Evolutionary conservation across 2,797 vertebrate species (phyloP).

Genomic region (Heterohyrax brucei): DNA sequence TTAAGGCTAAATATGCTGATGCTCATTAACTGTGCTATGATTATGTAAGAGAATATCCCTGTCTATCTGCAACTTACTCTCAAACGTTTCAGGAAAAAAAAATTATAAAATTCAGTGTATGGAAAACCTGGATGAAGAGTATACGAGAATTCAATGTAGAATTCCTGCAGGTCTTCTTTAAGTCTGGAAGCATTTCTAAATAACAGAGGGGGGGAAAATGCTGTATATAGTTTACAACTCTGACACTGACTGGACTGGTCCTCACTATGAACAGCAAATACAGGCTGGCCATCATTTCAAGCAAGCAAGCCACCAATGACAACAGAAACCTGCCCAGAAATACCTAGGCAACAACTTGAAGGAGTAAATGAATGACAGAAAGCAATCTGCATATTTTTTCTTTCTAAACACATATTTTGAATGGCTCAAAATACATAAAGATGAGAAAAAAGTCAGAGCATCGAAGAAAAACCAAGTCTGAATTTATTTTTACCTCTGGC

Average conservation of each 20-base stretch:
- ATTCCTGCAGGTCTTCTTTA: neutral
- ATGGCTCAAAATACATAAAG: constrained; percentile 26
- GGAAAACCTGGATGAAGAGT: neutral
- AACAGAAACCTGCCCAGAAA: constrained; percentile 14
- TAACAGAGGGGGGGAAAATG: too few relatives aligned
- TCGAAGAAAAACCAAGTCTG: constrained; percentile 61
- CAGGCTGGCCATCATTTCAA: constrained; percentile 35
- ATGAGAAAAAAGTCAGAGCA: constrained; percentile 24
- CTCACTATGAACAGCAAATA: constrained; percentile 9
- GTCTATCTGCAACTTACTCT: neutral
- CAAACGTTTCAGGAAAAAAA: constrained; percentile 62
- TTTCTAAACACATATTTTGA: constrained; percentile 47
- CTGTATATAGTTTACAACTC: neutral
- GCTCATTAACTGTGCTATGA: neutral
- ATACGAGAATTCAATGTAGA: neutral
- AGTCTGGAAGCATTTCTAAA: constrained; percentile 28
- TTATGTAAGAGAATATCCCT: neutral
- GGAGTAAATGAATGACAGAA: constrained; percentile 7
- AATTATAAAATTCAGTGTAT: constrained; percentile 52
- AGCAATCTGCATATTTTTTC: neutral
- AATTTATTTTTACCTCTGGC: constrained; percentile 34
- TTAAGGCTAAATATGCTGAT: neutral
- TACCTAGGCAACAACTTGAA: constrained; percentile 32
- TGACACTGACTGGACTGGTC: neutral
- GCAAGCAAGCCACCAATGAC: neutral